Evolutionary conservation across 2,888 invertebrate species (phyloP).

Genomic region (Drosophila robusta): DNA sequence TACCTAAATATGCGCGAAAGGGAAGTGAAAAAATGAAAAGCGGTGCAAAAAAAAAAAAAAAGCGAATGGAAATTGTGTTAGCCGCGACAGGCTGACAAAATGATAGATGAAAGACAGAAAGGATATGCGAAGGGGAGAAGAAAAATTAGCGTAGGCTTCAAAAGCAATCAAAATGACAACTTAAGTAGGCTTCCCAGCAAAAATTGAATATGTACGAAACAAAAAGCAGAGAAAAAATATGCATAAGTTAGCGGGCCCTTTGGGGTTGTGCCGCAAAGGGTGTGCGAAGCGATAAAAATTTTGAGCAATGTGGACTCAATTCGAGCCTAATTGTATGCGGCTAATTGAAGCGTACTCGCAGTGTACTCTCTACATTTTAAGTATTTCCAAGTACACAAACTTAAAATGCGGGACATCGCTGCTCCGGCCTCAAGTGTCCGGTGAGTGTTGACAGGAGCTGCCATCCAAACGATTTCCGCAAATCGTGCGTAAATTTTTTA

Average conservation of each 20-base stretch:
- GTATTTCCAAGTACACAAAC: conserved; percentile 42
- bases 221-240: conserved; percentile 15
- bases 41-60: conserved; percentile 52
- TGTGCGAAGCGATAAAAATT: conserved; percentile 17
- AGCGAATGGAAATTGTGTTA: conserved; percentile 67
- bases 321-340: conserved; percentile 57
- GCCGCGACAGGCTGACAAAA: conserved; percentile 61
- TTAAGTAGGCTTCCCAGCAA: conserved; percentile 76
- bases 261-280: conserved; percentile 16
- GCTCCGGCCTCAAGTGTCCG: conserved; percentile 16
- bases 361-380: conserved; percentile 18
- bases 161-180: conserved; percentile 80
- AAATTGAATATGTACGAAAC: conserved; percentile 43
- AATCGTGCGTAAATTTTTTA: conserved; percentile 66
- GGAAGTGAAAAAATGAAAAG: conserved; percentile 18
- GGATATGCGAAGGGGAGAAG: conserved; percentile 4
- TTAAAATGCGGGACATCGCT: conserved; percentile 15
- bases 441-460: conserved; percentile 36
- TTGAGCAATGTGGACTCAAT: conserved; percentile 57
- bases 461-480: conserved; percentile 38
- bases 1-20: conserved; percentile 47
- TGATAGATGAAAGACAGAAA: conserved; percentile 59
- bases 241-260: neutral
- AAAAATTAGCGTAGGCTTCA: conserved; percentile 76
- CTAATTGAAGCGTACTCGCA: conserved; percentile 55